Base-by-base conservation (phyloP, 2,113 vertebrate species). In the Turdus rufiventris region DNA sequence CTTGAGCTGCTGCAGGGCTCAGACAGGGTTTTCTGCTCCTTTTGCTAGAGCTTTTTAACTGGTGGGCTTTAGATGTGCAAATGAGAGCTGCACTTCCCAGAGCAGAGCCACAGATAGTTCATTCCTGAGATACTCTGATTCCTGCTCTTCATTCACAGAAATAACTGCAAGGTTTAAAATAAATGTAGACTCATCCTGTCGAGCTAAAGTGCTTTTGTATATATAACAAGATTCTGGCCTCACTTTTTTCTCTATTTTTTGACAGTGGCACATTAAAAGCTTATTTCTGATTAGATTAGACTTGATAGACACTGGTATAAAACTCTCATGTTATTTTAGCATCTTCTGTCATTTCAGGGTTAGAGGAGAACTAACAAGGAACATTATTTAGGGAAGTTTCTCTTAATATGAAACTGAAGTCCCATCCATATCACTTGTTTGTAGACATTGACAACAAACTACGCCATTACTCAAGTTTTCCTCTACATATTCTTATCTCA, bases 261-360 rank as follows among this genome's bases (percentile, higher is more conserved):
- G 34, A 33, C 45, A 62, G 25, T 42, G 43, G 48, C 34, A 72
- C 47, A 25, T 77, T 93, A 83, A 61, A 85, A 21, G 45, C 38
- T 85, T 66, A 38, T 88, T 93, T 93, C 60, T 81, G 63, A 63
- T 73, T 61, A 83, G 63, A 56, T 79, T 72, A 80, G 25, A 73
- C 29, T 79, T 68, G 34, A 50, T 38, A 88, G 54, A 73, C 63
- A 24, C 18, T 40, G 36, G 14, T 72, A 47, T 53, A 68, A 87
- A 93, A 50, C 6, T 14, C n/a, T 47, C 21, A 36, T 18, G 8
- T 42, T 50, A 61, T 83, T 92, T 91, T 81, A 76, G 45, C 21
- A 65, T 88, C 67, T 88, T 47, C 73, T 91, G 45, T 73, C 91
- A 45, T 58, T 83, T 87, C 2, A 1, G 31, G 21, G 56, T 62